These are phyloP conservation scores for Drosophila tanythrix DNA, from an alignment of 2,888 invertebrate genomes.

Conservation along the genomic window DNA sequence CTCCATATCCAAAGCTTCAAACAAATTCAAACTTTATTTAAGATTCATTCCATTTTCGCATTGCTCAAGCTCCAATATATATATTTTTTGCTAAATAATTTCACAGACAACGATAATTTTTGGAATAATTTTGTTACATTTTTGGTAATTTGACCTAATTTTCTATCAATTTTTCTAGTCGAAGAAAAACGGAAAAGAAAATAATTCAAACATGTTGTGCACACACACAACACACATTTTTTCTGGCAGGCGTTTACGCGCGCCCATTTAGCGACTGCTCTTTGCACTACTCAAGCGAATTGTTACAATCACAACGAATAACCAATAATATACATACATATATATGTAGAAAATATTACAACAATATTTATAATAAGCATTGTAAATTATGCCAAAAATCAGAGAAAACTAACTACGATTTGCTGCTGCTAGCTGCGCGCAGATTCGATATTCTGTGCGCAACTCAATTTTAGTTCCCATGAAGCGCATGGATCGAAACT, in stretches of 20 bases:
- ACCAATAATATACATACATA: conserved; percentile 13
- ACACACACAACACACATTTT: conserved; percentile 7
- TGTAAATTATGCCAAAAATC: conserved; percentile 53
- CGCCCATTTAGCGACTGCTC: conserved; percentile 53
- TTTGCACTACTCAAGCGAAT: conserved; percentile 77
- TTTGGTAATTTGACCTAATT: conserved; percentile 6
- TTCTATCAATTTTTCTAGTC: conserved; percentile 48
- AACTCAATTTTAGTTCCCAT: conserved; percentile 40
- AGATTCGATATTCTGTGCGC: conserved; percentile 29
- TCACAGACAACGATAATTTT: conserved; percentile 12
- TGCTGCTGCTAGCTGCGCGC: conserved; percentile 23
- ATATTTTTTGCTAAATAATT: neutral
- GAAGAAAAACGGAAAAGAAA: conserved; percentile 15
- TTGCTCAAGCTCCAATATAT: conserved; percentile 42
- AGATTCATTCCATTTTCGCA: conserved; percentile 65
- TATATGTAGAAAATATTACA: conserved; percentile 17
- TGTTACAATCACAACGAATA: conserved; percentile 69
- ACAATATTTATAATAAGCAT: conserved; percentile 20
- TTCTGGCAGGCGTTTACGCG: conserved; percentile 22
- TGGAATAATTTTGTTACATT: conserved; percentile 3
- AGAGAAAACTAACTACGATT: conserved; percentile 12
- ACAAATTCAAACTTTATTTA: conserved; percentile 62
- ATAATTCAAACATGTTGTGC: conserved; percentile 52
- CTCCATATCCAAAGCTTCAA: conserved; percentile 52
- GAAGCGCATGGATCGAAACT: conserved; percentile 32